A percentile compares a stretch with the other conserved stretches of the same genome.
Evolutionary conservation across 2,797 vertebrate genomes (phyloP).

Genomic region (Allobates femoralis): DNA sequence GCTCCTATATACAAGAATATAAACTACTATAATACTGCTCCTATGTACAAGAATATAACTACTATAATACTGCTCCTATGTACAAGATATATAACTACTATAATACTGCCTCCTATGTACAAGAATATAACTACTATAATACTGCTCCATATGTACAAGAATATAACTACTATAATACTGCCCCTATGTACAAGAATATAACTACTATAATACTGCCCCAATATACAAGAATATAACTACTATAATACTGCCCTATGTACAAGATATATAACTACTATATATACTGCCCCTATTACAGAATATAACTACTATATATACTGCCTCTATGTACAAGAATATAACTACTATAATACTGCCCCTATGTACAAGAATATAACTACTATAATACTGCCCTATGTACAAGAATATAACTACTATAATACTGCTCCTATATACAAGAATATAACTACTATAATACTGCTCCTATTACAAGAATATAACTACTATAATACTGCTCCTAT

Average conservation of each 20-base stretch:
- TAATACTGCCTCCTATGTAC: not conserved
- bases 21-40: not conserved
- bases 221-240: not conserved
- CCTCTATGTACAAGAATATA: too few species aligned
- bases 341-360: not conserved
- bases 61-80: not conserved
- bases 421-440: not conserved
- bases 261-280: constrained; percentile 24
- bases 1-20: not conserved
- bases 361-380: constrained; percentile 5
- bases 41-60: constrained; percentile 18
- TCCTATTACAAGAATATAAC: constrained; percentile 10
- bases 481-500: not conserved
- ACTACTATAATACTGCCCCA: not conserved
- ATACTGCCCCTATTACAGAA: not conserved
- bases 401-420: constrained; percentile 9
- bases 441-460: not conserved
- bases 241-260: constrained; percentile 2
- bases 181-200: not conserved
- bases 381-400: not conserved
- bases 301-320: constrained; percentile 21
- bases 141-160: not conserved
- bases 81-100: too few species aligned
- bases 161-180: constrained; percentile 4
- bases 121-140: constrained; percentile 12